phyloP scores from a whole-genome alignment of 2,113 vertebrate species.

The Rhizomys pruinosus region DNA sequence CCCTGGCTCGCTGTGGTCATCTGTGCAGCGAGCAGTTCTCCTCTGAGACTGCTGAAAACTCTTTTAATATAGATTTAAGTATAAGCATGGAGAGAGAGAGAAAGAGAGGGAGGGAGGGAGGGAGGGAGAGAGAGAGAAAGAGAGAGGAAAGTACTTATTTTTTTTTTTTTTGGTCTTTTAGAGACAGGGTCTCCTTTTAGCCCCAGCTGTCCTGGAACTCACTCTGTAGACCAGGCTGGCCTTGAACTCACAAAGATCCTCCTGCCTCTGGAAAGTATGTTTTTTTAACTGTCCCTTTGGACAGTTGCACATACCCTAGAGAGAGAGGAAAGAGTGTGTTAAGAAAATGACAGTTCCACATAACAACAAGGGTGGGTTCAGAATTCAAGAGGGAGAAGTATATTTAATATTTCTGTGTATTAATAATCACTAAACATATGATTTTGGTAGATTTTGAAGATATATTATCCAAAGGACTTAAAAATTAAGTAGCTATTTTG shows the following conservation, averaged over 20 bases:
- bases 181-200: too few species aligned
- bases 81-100: background rate
- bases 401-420: background rate
- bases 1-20: fast-evolving
- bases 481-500: background rate
- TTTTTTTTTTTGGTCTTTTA: too few species aligned
- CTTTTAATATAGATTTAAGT: too few species aligned
- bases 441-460: background rate
- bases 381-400: background rate
- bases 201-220: too few species aligned
- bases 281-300: too few species aligned
- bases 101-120: background rate
- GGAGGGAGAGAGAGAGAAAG: background rate
- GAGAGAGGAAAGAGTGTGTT: too few species aligned
- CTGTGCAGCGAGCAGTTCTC: background rate
- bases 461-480: background rate
- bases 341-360: too few species aligned
- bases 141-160: background rate
- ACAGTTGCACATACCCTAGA: too few species aligned
- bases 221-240: too few species aligned
- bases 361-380: background rate
- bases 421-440: background rate
- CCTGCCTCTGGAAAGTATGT: too few species aligned
- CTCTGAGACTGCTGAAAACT: background rate
- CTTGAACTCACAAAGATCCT: too few species aligned